Evolutionary conservation across 2,888 invertebrate genomes (phyloP).

Genomic region (Plebejus melissa): DNA sequence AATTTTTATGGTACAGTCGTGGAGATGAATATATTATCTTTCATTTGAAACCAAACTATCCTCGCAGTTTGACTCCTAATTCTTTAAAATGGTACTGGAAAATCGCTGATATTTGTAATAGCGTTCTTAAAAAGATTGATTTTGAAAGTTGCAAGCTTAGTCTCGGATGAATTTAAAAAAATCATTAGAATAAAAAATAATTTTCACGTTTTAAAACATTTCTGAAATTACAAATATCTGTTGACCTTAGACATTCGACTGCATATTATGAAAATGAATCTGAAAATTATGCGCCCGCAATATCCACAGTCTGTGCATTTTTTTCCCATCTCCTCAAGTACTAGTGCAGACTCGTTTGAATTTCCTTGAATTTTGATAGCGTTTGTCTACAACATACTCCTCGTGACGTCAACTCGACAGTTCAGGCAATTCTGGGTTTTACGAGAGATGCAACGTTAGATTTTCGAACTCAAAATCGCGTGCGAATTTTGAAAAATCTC

Average conservation of each 20-base stretch:
- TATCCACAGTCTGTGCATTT: constrained; percentile 68
- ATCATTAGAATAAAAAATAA: background rate
- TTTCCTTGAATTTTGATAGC: constrained; percentile 78
- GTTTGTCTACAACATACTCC: constrained; percentile 53
- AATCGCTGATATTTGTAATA: too few relatives aligned
- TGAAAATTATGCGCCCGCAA: constrained; percentile 71
- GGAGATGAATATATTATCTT: too few relatives aligned
- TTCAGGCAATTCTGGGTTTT: constrained; percentile 44
- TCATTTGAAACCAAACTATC: too few relatives aligned
- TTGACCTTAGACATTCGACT: constrained; percentile 66
- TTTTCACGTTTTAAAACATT: constrained; percentile 1
- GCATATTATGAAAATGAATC: constrained; percentile 76
- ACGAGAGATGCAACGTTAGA: constrained; percentile 19
- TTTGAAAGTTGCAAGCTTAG: background rate
- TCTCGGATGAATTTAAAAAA: background rate
- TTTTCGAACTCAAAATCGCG: constrained; percentile 43
- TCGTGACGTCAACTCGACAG: constrained; percentile 26
- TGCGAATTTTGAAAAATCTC: constrained; percentile 39
- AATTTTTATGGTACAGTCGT: too few relatives aligned
- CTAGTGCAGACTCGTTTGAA: constrained; percentile 71
- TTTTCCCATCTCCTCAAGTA: constrained; percentile 69
- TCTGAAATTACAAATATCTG: constrained; percentile 39
- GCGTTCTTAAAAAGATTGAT: too few relatives aligned
- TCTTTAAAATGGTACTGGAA: too few relatives aligned
- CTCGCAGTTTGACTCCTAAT: too few relatives aligned